Percentiles rank a stretch among this genome's conserved stretches.
Evolutionary conservation across 1,140 invertebrate genomes (phyloP).

Genomic region (Ostrea denselamellosa): DNA sequence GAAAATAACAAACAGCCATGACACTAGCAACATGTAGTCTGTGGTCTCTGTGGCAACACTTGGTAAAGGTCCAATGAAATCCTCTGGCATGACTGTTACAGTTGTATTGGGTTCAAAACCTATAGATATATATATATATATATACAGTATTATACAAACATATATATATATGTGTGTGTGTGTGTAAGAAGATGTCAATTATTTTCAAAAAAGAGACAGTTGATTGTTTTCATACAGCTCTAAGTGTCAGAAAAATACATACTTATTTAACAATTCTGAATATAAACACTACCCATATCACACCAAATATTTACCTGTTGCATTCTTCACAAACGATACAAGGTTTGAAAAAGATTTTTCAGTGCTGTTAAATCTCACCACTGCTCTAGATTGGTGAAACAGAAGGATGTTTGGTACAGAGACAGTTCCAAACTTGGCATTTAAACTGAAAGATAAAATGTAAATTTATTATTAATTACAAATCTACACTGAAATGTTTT

Average conservation of each 20-base stretch:
- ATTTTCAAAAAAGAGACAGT: too few relatives aligned
- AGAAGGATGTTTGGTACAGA: conserved; percentile 94
- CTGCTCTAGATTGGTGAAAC: conserved; percentile 93
- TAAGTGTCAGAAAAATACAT: too few relatives aligned
- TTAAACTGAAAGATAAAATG: conserved; percentile 80
- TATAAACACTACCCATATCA: not conserved
- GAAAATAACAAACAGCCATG: conserved; percentile 91
- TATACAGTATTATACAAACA: too few relatives aligned
- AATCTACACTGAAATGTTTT: too few relatives aligned
- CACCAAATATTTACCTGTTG: conserved; percentile 82
- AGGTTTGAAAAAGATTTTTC: conserved; percentile 89
- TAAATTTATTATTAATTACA: not conserved
- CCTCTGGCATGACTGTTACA: conserved; percentile 86
- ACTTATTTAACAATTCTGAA: too few relatives aligned
- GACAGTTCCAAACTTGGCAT: conserved; percentile 95
- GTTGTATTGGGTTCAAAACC: conserved; percentile 84
- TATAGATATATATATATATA: conserved; percentile 59
- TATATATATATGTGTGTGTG: not conserved
- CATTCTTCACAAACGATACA: conserved; percentile 88
- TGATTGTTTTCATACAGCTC: too few relatives aligned
- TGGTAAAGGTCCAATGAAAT: conserved; percentile 89
- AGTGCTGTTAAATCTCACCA: conserved; percentile 92
- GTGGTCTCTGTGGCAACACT: conserved; percentile 85
- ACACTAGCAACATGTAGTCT: conserved; percentile 90
- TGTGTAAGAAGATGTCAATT: too few relatives aligned